Evolutionary conservation across 1,140 invertebrate species (phyloP).

Genomic region (Neodiprion pinetum): DNA sequence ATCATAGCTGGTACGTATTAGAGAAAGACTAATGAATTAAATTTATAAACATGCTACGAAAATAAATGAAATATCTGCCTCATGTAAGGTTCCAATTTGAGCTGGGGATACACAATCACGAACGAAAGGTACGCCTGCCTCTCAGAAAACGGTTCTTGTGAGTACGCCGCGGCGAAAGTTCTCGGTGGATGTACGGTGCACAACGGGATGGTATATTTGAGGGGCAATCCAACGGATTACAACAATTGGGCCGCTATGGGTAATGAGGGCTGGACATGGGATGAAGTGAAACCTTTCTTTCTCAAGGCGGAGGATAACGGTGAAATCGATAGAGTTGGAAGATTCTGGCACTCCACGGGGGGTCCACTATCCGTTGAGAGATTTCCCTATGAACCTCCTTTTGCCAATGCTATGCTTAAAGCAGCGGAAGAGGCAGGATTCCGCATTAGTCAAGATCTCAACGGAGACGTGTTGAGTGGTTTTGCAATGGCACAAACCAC

Average conservation of each 20-base stretch:
- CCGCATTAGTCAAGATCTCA: too few relatives aligned
- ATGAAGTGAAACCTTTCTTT: constrained; percentile 39
- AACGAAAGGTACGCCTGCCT: constrained; percentile 83
- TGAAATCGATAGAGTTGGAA: constrained; percentile 21
- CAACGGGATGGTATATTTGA: constrained; percentile 43
- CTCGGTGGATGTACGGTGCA: constrained; percentile 67
- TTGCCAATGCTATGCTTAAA: constrained; percentile 66
- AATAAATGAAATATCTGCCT: background rate
- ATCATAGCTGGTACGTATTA: too few relatives aligned
- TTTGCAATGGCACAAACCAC: constrained; percentile 64
- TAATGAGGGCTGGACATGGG: constrained; percentile 68
- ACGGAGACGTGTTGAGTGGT: constrained; percentile 61
- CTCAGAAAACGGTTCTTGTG: constrained; percentile 56
- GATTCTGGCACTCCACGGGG: constrained; percentile 52
- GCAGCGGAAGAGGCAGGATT: constrained; percentile 53
- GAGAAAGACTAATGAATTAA: too few relatives aligned
- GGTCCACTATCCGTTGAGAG: constrained; percentile 38
- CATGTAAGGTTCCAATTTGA: constrained; percentile 75
- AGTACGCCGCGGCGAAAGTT: constrained; percentile 55
- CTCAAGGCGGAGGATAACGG: too few relatives aligned
- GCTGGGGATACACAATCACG: constrained; percentile 91
- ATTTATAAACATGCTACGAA: too few relatives aligned
- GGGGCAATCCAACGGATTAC: too few relatives aligned
- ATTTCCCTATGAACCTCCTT: constrained; percentile 62
- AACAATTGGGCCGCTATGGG: constrained; percentile 46